These are phyloP conservation scores for Synanthedon formicaeformis DNA, from an alignment of 2,888 invertebrate genomes.

Conservation along the genomic window DNA sequence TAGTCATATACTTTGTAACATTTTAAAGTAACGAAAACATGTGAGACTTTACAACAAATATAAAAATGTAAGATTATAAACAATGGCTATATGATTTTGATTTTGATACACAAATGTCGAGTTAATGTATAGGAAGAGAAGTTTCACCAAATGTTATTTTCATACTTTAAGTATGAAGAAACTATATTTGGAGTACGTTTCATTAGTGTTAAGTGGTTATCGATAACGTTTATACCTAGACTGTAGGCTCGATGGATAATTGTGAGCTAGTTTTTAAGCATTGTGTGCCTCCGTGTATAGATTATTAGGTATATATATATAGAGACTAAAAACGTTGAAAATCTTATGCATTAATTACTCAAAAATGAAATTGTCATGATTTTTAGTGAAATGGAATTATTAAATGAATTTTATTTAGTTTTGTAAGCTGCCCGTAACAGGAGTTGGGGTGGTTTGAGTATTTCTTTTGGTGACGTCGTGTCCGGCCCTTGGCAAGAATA, in stretches of 20 bases:
- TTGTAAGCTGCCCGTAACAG: slow-evolving; percentile 46
- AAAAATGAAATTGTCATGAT: slow-evolving; percentile 6
- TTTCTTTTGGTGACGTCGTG: background rate
- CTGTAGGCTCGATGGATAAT: slow-evolving; percentile 19
- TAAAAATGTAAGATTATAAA: too few relatives aligned
- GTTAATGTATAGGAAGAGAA: too few relatives aligned
- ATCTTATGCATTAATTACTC: slow-evolving; percentile 23
- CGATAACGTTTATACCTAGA: slow-evolving; percentile 33
- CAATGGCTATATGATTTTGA: too few relatives aligned
- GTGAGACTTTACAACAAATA: too few relatives aligned
- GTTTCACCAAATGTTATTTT: too few relatives aligned
- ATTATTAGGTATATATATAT: slow-evolving; percentile 25
- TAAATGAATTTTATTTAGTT: slow-evolving; percentile 34
- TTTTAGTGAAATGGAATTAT: slow-evolving; percentile 10
- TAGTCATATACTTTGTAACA: too few relatives aligned
- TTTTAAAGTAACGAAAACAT: too few relatives aligned
- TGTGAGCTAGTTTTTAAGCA: slow-evolving; percentile 49
- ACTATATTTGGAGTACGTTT: background rate
- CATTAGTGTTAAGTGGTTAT: background rate
- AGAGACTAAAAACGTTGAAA: slow-evolving; percentile 25
- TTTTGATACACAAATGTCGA: too few relatives aligned
- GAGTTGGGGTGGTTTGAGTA: slow-evolving; percentile 17
- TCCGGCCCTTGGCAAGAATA: slow-evolving; percentile 32
- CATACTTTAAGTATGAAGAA: too few relatives aligned
- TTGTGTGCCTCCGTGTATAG: slow-evolving; percentile 68